Percentiles rank a stretch among this genome's conserved stretches.
Evolutionary conservation across 2,113 vertebrate genomes (phyloP).

Genomic region (Camelus bactrianus): DNA sequence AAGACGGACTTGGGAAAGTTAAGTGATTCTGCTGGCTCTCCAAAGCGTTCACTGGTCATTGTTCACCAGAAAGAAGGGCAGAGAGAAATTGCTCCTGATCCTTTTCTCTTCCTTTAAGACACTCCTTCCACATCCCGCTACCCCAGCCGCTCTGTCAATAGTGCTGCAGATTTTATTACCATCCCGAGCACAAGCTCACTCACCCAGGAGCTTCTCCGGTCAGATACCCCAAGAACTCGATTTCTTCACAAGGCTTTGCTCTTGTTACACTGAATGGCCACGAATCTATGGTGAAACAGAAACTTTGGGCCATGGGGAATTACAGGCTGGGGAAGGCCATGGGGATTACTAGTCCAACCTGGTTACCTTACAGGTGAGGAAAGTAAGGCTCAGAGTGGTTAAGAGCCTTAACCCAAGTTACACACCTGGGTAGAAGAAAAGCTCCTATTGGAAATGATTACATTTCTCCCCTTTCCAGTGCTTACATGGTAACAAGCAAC

Average conservation of each 20-base stretch:
- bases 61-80: not conserved
- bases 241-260: slow-evolving; percentile 81
- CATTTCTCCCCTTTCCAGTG: not conserved
- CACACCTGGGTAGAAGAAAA: not conserved
- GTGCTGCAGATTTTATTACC: slow-evolving; percentile 85
- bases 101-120: slow-evolving; percentile 67
- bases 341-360: not conserved
- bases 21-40: not conserved
- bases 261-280: slow-evolving; percentile 78
- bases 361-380: not conserved
- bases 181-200: slow-evolving; percentile 82
- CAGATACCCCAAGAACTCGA: slow-evolving; percentile 85
- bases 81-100: not conserved
- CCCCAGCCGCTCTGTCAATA: slow-evolving; percentile 81
- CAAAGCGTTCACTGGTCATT: not conserved
- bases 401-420: not conserved
- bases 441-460: not conserved
- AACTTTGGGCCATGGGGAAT: slow-evolving; percentile 79
- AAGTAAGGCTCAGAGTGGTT: not conserved
- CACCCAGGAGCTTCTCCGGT: slow-evolving; percentile 82
- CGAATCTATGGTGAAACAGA: slow-evolving; percentile 83
- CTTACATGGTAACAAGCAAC: not conserved
- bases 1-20: slow-evolving; percentile 44
- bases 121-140: slow-evolving; percentile 54
- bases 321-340: slow-evolving; percentile 46